Percentiles rank a stretch among this genome's conserved stretches.
Conservation (phyloP, 2,113 vertebrate species). For the Bos taurus region ARS-UCD2.0 NC_037347.1:34589001-34589500, state of each 20-base stretch:
- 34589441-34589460: too few relatives aligned
- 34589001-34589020: neutral
- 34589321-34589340: neutral
- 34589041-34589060: neutral
- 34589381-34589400: too few relatives aligned
- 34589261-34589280: neutral
- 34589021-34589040: neutral
- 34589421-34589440: too few relatives aligned
- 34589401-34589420: too few relatives aligned
- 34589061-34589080: neutral
- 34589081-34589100: neutral
- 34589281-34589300: neutral
- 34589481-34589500: too few relatives aligned
- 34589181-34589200: neutral
- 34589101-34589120: neutral
- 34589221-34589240: neutral
- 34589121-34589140: neutral
- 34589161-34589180: neutral
- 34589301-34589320: neutral
- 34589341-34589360: neutral
- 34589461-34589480: too few relatives aligned
- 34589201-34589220: neutral
- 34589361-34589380: too few relatives aligned
- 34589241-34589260: neutral
- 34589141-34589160: neutral